Evolutionary conservation across 64 coral and sea anemone genomes (phyloP).

Genomic region (Montipora foliosa): DNA sequence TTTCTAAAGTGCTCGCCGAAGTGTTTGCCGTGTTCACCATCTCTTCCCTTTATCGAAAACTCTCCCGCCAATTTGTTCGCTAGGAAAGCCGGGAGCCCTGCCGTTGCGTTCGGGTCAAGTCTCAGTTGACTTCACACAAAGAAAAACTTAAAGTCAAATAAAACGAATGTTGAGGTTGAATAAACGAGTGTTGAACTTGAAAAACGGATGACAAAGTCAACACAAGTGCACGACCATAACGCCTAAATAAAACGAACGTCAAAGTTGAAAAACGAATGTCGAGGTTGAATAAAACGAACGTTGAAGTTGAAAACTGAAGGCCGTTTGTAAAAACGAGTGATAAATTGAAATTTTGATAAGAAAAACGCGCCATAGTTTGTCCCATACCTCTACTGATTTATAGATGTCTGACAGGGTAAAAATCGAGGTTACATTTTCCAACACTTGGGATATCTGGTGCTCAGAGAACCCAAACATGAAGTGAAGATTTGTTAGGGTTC

Average conservation of each 20-base stretch:
- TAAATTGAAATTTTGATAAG: too few relatives aligned
- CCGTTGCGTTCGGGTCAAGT: background rate
- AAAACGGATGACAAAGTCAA: background rate
- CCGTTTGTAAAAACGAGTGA: too few relatives aligned
- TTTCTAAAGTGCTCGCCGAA: background rate
- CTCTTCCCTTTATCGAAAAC: background rate
- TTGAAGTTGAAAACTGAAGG: too few relatives aligned
- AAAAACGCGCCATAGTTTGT: background rate
- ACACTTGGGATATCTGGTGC: constrained; percentile 9
- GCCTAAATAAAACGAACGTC: too few relatives aligned
- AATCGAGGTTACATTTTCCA: constrained; percentile 36
- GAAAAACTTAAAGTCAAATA: too few relatives aligned
- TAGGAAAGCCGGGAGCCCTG: background rate
- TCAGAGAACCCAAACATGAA: background rate
- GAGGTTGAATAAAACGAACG: too few relatives aligned
- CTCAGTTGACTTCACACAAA: too few relatives aligned
- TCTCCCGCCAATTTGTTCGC: background rate
- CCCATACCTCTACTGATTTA: constrained; percentile 15
- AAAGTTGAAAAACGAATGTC: too few relatives aligned
- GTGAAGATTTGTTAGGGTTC: background rate
- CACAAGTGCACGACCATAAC: too few relatives aligned
- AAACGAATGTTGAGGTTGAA: too few relatives aligned
- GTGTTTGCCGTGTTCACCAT: background rate
- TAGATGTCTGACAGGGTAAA: background rate
- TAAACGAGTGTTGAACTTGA: background rate